These are phyloP conservation scores for Eupithecia abbreviata DNA, from an alignment of 2,888 invertebrate genomes.

Conservation along the genomic window DNA sequence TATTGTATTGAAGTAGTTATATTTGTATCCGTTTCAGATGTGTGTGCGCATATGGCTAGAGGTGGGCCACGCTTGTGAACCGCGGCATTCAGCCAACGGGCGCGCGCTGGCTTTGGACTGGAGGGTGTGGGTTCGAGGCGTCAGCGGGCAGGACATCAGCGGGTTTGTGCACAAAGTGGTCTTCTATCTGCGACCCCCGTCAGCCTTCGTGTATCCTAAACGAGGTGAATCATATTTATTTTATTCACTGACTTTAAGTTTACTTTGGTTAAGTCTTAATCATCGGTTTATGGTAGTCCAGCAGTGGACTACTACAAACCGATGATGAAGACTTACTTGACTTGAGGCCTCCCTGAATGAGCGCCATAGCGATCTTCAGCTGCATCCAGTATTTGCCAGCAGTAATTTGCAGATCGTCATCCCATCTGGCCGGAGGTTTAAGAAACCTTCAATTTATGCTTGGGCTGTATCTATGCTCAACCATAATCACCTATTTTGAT, in stretches of 20 bases:
- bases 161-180: slow-evolving; percentile 79
- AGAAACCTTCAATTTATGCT: background rate
- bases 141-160: slow-evolving; percentile 74
- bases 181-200: slow-evolving; percentile 72
- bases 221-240: slow-evolving; percentile 60
- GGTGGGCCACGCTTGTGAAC: slow-evolving; percentile 78
- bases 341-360: background rate
- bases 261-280: no score
- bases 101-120: slow-evolving; percentile 76
- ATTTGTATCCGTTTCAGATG: slow-evolving; percentile 62
- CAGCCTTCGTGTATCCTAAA: slow-evolving; percentile 77
- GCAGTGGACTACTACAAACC: no score
- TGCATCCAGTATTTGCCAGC: background rate
- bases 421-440: background rate
- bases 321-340: no score
- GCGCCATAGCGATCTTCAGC: background rate
- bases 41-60: slow-evolving; percentile 80
- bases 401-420: no score
- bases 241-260: background rate
- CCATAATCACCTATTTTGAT: background rate
- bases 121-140: slow-evolving; percentile 78
- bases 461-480: background rate
- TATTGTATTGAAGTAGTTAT: slow-evolving; percentile 2
- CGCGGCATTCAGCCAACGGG: slow-evolving; percentile 69
- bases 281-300: background rate